Base-by-base conservation (phyloP, 2,888 invertebrate species). In the Phytoseiulus persimilis region DNA sequence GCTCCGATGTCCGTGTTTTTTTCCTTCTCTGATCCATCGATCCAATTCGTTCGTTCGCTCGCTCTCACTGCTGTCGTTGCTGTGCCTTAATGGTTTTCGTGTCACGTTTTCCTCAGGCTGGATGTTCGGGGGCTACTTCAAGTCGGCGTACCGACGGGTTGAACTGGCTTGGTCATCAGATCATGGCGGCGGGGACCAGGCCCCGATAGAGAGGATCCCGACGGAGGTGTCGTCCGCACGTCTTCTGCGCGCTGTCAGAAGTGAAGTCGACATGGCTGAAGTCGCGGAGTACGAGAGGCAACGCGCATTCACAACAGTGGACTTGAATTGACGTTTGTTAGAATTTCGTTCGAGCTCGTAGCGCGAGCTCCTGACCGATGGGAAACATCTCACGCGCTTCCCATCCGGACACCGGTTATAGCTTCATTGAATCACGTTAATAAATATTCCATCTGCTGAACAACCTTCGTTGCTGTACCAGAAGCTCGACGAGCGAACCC, bases 141-240 rank as follows among this genome's bases (percentile, higher is more conserved):
- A 45, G 33, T 87, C 32, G 0, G 32, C 28, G 39, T 33, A 87
- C 45, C 32, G 87, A n/a, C 33, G 87, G 6, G 87, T 87, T 39
- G n/a, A 28, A 31, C 39, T 87, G 28, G 87, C 87, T 0, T 45
- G 32, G 87, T 23, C 39, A 0, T 28, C 45, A 0, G 87, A 87
- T n/a, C 31, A 33, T 28, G 87, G 31, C 11, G 6, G 28, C 87
- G 45, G 14, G 32, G 11, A 23, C 14, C 32, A 28, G 23, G 31
- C 6, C n/a, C 33, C 87, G 11, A 9, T n/a, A 6, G 87, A 87
- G 11, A 33, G 87, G 11, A 45, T 87, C 32, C 87, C 87, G 32
- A 87, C 87, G 1, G 87, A 33, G 18, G 87, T 87, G 87, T 87
- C 87, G 6, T 87, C 87, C 31, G 87, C 87, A 45, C 32, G 87